These are phyloP conservation scores for Fregetta grallaria DNA, from an alignment of 2,113 vertebrate species.

Conservation along the genomic window DNA sequence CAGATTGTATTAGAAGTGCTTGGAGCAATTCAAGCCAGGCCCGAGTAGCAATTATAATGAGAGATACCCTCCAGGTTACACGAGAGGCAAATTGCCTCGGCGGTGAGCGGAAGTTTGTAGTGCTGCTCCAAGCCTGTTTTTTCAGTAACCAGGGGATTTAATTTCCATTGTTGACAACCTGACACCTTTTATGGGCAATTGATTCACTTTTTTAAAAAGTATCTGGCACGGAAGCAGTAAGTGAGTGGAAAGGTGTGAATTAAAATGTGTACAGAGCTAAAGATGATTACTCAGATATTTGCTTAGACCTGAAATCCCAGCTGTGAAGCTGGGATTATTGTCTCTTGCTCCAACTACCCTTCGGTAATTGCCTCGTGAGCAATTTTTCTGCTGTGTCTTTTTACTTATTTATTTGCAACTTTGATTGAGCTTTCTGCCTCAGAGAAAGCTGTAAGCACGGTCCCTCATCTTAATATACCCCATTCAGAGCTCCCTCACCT, in stretches of 20 bases:
- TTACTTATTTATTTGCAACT: constrained; percentile 20
- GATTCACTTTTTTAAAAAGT: constrained; percentile 22
- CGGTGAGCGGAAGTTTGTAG: neutral
- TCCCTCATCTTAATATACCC: neutral
- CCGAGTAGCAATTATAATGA: constrained; percentile 8
- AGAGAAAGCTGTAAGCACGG: neutral
- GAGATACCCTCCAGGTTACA: constrained; percentile 43
- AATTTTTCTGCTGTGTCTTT: neutral
- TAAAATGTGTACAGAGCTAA: constrained; percentile 27
- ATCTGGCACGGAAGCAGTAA: neutral
- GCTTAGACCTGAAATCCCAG: constrained; percentile 10
- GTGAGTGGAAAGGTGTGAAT: constrained; percentile 39
- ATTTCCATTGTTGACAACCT: constrained; percentile 16
- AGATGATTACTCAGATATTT: neutral
- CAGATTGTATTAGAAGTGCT: constrained; percentile 54
- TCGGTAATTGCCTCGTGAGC: neutral
- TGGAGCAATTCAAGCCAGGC: constrained; percentile 47
- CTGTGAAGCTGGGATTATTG: neutral
- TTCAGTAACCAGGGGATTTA: constrained; percentile 12
- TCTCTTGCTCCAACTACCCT: neutral
- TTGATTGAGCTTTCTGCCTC: neutral
- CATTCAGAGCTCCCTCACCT: neutral
- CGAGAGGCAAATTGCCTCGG: neutral
- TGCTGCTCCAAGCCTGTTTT: neutral
- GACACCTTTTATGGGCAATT: constrained; percentile 14